A percentile compares a stretch with the other conserved stretches of the same genome.
phyloP scores from a whole-genome alignment of 2,113 vertebrate genomes.

The Phylloscopus trochiloides region DNA sequence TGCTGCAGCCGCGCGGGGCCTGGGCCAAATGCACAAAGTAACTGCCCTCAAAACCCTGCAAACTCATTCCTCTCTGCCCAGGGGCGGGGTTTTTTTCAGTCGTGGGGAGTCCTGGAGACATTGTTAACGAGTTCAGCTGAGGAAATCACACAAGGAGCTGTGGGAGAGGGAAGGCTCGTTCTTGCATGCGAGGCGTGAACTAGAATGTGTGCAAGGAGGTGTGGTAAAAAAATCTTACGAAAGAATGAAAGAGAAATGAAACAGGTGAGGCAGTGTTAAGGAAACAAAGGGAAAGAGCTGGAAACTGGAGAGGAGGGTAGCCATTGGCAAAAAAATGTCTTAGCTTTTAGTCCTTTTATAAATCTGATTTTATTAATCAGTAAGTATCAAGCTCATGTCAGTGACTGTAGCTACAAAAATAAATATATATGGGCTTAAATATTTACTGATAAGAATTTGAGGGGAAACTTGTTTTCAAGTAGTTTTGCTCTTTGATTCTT shows the following conservation, averaged over 20 bases:
- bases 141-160: not conserved
- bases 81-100: not conserved
- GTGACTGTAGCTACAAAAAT: not conserved
- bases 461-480: not conserved
- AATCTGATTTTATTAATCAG: not conserved
- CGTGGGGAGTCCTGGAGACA: not conserved
- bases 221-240: not conserved
- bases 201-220: not conserved
- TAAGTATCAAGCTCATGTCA: not conserved
- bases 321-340: not conserved
- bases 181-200: fast-evolving
- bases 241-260: not conserved
- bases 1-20: not conserved
- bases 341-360: not conserved
- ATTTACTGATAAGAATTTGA: not conserved
- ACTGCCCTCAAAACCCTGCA: constrained; percentile 45
- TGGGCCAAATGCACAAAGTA: not conserved
- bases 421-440: not conserved
- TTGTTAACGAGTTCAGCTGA: constrained; percentile 20
- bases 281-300: not conserved
- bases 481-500: not conserved
- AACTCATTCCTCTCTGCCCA: not conserved
- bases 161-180: not conserved
- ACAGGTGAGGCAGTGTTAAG: not conserved
- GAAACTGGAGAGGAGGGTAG: not conserved